Base-by-base conservation (phyloP, 2,797 vertebrate genomes). In the Acrossocheilus fasciatus region DNA sequence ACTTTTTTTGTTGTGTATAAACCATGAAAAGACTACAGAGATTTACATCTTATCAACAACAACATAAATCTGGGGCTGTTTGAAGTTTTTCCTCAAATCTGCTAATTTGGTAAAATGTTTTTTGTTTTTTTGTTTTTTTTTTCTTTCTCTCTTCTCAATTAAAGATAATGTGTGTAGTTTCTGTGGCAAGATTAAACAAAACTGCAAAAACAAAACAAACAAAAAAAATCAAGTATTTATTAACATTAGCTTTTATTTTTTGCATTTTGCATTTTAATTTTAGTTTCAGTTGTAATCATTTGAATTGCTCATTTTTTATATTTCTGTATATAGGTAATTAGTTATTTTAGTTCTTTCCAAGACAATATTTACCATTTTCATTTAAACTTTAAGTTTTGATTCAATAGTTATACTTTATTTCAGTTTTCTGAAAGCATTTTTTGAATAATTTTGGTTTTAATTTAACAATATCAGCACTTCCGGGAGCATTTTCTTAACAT, bases 1-100 rank as follows among this genome's bases (percentile, higher is more conserved):
- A 81, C 68, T 54, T 73, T 66, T 54, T 54, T 30, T n/a, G n/a
- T 47, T 79, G 26, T 74, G 34, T 62, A 23, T 86, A 15, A 62
- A 79, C n/a, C 77, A 80, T 47, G 41, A 62, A 73, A 84, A 20
- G 2, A 23, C 34, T 52, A 50, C n/a, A 68, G 36, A 79, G 45
- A 70, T 74, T 74, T 74, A 64, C 30, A 64, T 41, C 18, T 43
- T 18, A 39, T 39, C 66, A 36, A 43, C 36, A 83, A 73, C 52
- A 83, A 34, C 52, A 66, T 18, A 43, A 74, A 59, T 62, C 39
- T 83, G 23, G 50, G 17, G n/a, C 9, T 76, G 8, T 68, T 41
- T 54, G 39, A 36, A 11, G 15, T 26, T 8, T 69, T 30, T 39
- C n/a, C 11, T 84, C 43, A 64, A 76, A 74, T 59, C 30, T 54